A percentile compares a stretch with the other conserved stretches of the same genome.
These are phyloP conservation scores for Brachionus koreanus DNA, from an alignment of 1,140 invertebrate genomes.

Conservation along the genomic window DNA sequence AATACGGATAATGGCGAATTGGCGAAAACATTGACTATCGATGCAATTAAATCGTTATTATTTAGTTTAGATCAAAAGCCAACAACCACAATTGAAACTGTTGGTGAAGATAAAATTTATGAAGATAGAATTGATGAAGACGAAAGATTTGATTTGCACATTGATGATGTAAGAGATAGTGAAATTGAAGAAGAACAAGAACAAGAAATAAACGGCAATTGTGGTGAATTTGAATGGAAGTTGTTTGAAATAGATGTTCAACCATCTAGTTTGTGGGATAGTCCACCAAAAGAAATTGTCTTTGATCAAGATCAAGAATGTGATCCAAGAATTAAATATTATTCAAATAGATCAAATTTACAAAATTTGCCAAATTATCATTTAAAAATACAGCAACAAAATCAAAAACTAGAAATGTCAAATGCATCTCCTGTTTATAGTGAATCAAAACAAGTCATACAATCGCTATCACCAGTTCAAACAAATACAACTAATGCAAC, in stretches of 20 bases:
- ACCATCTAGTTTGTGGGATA: constrained; percentile 18
- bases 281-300: not conserved
- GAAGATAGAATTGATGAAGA: not conserved
- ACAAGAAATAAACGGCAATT: not conserved
- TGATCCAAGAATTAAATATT: constrained; percentile 28
- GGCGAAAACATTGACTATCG: not conserved
- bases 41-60: not conserved
- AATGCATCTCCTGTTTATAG: constrained; percentile 11
- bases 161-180: not conserved
- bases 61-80: not conserved
- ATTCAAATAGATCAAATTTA: constrained; percentile 37
- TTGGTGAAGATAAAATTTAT: not conserved
- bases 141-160: not conserved
- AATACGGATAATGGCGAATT: constrained; percentile 24
- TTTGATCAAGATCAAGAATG: constrained; percentile 8
- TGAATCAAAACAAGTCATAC: not conserved
- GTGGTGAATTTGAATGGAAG: constrained; percentile 1
- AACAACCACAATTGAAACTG: not conserved
- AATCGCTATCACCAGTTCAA: not conserved
- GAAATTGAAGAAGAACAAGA: not conserved
- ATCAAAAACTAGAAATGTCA: not conserved
- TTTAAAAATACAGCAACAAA: constrained; percentile 25
- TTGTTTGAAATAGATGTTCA: constrained; percentile 5
- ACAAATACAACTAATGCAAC: not conserved
- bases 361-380: constrained; percentile 26